Evolutionary conservation across 92 coral and sea anemone genomes (phyloP).

Genomic region (Palythoa heliodiscus): DNA sequence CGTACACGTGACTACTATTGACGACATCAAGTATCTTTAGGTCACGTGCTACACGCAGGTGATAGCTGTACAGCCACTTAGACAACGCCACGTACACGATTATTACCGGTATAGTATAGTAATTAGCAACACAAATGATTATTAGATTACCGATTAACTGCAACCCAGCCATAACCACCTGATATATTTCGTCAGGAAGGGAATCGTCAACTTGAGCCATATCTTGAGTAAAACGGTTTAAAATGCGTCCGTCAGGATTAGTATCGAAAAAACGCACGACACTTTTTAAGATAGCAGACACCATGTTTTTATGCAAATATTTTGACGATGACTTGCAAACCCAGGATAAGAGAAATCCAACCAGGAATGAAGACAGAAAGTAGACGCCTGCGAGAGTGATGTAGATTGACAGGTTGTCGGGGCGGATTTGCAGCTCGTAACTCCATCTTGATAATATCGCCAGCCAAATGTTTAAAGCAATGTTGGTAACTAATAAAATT

Average conservation of each 20-base stretch:
- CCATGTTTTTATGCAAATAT: slow-evolving; percentile 3
- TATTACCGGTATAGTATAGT: not conserved
- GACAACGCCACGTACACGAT: slow-evolving; percentile 16
- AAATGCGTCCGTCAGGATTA: slow-evolving; percentile 15
- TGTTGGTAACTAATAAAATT: slow-evolving; percentile 1
- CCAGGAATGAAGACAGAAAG: not conserved
- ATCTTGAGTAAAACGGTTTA: slow-evolving; percentile 34
- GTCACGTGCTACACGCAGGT: slow-evolving; percentile 26
- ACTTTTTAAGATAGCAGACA: not conserved
- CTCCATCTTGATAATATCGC: not conserved
- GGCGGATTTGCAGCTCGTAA: not conserved
- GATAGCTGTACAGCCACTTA: slow-evolving; percentile 6
- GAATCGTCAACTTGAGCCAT: slow-evolving; percentile 25
- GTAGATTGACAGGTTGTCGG: not conserved
- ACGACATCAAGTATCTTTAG: slow-evolving; percentile 23
- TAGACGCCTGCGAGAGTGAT: not conserved
- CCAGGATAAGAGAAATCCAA: not conserved
- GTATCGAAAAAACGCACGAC: slow-evolving; percentile 27
- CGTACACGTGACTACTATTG: slow-evolving; percentile 11
- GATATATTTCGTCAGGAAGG: slow-evolving; percentile 10
- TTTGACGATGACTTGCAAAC: not conserved
- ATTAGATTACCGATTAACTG: not conserved
- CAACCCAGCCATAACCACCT: slow-evolving; percentile 17
- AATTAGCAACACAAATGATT: slow-evolving; percentile 18
- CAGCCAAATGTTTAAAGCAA: slow-evolving; percentile 14